Conservation (phyloP, 2,888 invertebrate genomes). For the Protophormia terraenovae region DNA sequence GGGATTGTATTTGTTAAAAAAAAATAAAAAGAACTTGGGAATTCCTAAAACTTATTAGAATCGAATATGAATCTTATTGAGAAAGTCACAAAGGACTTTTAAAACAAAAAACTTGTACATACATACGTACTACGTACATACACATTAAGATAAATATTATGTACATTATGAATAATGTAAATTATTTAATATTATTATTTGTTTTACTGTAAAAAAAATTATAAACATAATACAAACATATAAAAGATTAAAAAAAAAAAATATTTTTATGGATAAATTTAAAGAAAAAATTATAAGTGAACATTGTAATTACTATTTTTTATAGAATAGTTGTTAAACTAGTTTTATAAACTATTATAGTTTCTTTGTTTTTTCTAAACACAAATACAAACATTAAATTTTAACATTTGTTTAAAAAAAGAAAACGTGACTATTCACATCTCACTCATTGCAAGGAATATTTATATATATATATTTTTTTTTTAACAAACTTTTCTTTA, state of each 20-base stretch:
- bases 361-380: background rate
- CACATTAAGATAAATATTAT: constrained; percentile 33
- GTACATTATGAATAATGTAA: constrained; percentile 51
- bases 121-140: background rate
- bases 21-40: background rate
- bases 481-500: too few relatives aligned
- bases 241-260: constrained; percentile 13
- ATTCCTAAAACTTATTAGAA: background rate
- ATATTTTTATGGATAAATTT: constrained; percentile 22
- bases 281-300: background rate
- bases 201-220: constrained; percentile 24
- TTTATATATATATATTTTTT: too few relatives aligned
- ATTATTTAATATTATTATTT: constrained; percentile 25
- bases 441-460: background rate
- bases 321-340: constrained; percentile 50
- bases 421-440: constrained; percentile 1
- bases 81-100: constrained; percentile 9
- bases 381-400: background rate
- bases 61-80: constrained; percentile 28
- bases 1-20: constrained; percentile 30
- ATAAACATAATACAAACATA: background rate
- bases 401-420: background rate
- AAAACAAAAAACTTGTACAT: background rate
- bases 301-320: constrained; percentile 42
- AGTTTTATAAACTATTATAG: constrained; percentile 42